Evolutionary conservation across 2,113 vertebrate species (phyloP).

Genomic region (Spilogale gracilis): DNA sequence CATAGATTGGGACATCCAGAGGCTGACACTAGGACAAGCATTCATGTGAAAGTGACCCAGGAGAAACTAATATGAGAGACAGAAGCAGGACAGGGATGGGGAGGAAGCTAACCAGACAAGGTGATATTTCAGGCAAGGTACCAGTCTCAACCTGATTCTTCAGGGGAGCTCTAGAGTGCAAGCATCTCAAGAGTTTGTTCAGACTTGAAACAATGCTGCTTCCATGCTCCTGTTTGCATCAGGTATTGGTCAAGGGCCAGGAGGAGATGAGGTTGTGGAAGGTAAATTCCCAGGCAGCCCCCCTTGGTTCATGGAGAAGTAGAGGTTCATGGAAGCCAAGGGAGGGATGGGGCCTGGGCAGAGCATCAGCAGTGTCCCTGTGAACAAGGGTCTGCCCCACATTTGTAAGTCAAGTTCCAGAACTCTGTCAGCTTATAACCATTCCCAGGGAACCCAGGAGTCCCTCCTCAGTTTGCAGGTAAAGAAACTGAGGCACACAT

Average conservation of each 20-base stretch:
- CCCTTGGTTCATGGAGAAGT: neutral
- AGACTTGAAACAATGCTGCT: neutral
- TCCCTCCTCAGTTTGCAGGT: neutral
- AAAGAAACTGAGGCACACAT: neutral
- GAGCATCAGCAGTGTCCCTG: neutral
- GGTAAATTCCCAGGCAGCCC: neutral
- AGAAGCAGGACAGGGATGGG: neutral
- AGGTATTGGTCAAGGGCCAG: neutral
- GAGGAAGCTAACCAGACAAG: neutral
- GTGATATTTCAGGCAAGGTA: neutral
- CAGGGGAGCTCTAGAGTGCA: neutral
- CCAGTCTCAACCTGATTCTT: neutral
- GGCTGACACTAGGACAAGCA: neutral
- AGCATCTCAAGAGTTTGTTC: neutral
- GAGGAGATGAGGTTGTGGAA: neutral
- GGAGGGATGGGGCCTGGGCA: neutral
- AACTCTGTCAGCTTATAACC: neutral
- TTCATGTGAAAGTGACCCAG: neutral
- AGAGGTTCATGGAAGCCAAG: neutral
- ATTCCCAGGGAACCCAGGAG: neutral
- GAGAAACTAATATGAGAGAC: neutral
- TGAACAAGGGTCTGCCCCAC: neutral
- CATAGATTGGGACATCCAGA: neutral
- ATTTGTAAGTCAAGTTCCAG: neutral
- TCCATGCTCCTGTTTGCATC: fast-evolving